Evolutionary conservation across 2,797 vertebrate species (phyloP), one percentile per base, ranked within the genome.

Genomic region (Naso thynnoides): DNA sequence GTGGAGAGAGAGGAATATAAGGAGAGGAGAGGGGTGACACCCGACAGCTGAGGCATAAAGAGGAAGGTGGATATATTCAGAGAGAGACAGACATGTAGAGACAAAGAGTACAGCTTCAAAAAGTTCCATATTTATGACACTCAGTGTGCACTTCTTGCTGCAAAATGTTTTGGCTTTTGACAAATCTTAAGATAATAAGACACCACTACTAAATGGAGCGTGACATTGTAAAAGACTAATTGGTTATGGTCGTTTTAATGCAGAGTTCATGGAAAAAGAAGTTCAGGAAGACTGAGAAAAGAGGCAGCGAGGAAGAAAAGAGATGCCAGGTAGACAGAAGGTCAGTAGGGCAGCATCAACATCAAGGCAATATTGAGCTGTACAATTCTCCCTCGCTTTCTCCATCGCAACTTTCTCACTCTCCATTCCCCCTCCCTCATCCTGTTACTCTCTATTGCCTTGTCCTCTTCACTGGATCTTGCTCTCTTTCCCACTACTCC

Each of bases 381-480:
- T 45, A 78, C 67, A 77, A 61, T 73, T 75, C 79, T 70, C 29
- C 53, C 52, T 63, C 64, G 68, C 73, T 71, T 36, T 65, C 57
- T 48, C 71, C 41, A 73, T 81, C 31, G 18, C 66, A 75, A 76
- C 76, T 76, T 73, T 78, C 70, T 74, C 77, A 36, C 48, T 63
- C 74, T 76, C 76, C 36, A 21, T 69, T 71, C 70, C 73, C 26
- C 45, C 70, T 54, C 68, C 59, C 39, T 84, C 80, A 77, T 84
- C 79, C 76, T 83, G 79, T 81, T 83, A 70, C 82, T 86, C 73
- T 82, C 75, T 82, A 74, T 59, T 58, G 66, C 81, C 75, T 75
- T 56, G 74, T 85, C 73, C 74, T 78, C 84, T 68, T 76, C 68
- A 58, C 66, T 74, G 72, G 70, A 68, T 84, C 76, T 69, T 21